phyloP scores from a whole-genome alignment of 2,888 invertebrate genomes.

The Chrysopilus asiliformis region DNA sequence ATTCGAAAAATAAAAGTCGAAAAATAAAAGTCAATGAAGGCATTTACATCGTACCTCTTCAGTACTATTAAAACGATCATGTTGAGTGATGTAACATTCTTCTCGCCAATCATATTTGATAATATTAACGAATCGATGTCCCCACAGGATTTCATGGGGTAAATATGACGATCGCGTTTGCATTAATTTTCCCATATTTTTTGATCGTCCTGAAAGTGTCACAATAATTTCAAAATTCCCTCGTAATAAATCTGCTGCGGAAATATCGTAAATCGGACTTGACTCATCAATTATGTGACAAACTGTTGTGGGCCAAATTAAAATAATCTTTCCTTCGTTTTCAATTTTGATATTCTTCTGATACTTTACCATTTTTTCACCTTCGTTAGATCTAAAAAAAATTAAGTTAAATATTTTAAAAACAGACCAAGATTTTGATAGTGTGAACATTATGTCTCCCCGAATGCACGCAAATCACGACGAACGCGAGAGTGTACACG shows the following conservation, averaged over 20 bases:
- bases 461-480: too few relatives aligned
- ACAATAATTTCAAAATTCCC: conserved; percentile 69
- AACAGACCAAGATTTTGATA: too few relatives aligned
- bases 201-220: conserved; percentile 66
- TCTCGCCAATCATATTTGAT: conserved; percentile 43
- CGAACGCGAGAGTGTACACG: too few relatives aligned
- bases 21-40: too few relatives aligned
- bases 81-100: conserved; percentile 42
- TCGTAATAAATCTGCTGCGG: conserved; percentile 61
- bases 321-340: conserved; percentile 52
- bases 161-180: conserved; percentile 66
- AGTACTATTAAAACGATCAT: conserved; percentile 32
- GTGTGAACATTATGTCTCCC: too few relatives aligned
- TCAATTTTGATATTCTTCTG: conserved; percentile 54
- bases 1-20: too few relatives aligned
- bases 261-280: conserved; percentile 69
- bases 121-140: conserved; percentile 61
- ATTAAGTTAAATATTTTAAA: too few relatives aligned
- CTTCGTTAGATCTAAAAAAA: conserved; percentile 41
- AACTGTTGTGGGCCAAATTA: conserved; percentile 79
- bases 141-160: conserved; percentile 72
- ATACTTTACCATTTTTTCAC: conserved; percentile 58
- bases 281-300: conserved; percentile 64
- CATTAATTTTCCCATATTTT: conserved; percentile 58
- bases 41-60: too few relatives aligned